Base-by-base conservation (phyloP, 35 echinoderm and acorn worm species). In the Ophiothrix spiculata region DNA sequence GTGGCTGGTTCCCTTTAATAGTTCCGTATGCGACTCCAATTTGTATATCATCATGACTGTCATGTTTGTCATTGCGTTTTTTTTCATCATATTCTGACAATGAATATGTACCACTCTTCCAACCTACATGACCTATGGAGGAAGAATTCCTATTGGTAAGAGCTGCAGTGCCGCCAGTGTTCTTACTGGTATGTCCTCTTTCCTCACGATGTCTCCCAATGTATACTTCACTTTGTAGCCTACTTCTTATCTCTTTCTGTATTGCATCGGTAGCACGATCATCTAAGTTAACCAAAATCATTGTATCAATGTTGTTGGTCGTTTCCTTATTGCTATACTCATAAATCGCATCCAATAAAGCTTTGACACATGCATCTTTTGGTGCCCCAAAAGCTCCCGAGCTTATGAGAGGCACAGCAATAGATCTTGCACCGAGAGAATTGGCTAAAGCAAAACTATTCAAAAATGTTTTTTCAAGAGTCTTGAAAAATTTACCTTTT, bases 1-100 rank as follows among this genome's bases (percentile, higher is more conserved):
- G 21, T 54, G 88, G 88, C 39, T 90, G 88, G 56, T 90, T 84
- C 0, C 88, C 88, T 84, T 49, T 90, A 41, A 83, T 82, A 46
- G 10, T 25, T 49, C 80, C 0, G 29, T 75, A 82, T 19, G 77
- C 31, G 39, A 45, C 69, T n/a, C 80, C 29, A n/a, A n/a, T n/a
- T n/a, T n/a, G n/a, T n/a, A n/a, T n/a, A n/a, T n/a, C n/a, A n/a
- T n/a, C n/a, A n/a, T n/a, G n/a, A n/a, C n/a, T n/a, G n/a, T n/a
- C n/a, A n/a, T n/a, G n/a, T n/a, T n/a, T n/a, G n/a, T n/a, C n/a
- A n/a, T n/a, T n/a, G n/a, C n/a, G n/a, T n/a, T n/a, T n/a, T n/a
- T n/a, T n/a, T n/a, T n/a, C n/a, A n/a, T n/a, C n/a, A n/a, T n/a
- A n/a, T n/a, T n/a, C n/a, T n/a, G n/a, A n/a, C n/a, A n/a, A n/a